phyloP scores from a whole-genome alignment of 2,113 vertebrate genomes.

The Hippopotamus amphibius region DNA sequence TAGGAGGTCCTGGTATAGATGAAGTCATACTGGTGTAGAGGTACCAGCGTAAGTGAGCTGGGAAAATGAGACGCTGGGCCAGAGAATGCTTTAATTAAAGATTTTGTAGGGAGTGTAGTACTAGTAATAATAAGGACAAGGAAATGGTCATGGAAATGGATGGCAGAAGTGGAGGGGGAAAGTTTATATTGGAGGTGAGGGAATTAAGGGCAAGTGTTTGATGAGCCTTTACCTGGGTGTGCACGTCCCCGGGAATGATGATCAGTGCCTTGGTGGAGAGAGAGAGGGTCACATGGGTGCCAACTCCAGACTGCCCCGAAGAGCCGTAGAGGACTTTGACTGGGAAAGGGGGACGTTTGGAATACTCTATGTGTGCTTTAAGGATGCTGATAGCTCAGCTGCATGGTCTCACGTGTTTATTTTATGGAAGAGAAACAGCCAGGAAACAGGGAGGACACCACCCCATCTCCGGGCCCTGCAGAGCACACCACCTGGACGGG shows the following conservation, averaged over 20 bases:
- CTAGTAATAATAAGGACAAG: not conserved
- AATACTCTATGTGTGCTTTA: too few species aligned
- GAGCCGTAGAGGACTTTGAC: accelerated
- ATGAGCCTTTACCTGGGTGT: not conserved
- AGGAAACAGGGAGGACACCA: not conserved
- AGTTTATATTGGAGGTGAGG: not conserved
- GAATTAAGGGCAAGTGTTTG: not conserved
- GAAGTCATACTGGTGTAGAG: accelerated
- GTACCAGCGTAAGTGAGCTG: not conserved
- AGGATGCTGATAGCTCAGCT: too few species aligned
- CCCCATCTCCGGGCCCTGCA: accelerated
- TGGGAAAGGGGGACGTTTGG: accelerated
- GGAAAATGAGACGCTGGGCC: not conserved
- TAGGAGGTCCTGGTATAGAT: not conserved
- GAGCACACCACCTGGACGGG: accelerated
- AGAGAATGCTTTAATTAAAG: not conserved
- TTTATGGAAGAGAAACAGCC: not conserved
- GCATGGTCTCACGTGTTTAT: not conserved
- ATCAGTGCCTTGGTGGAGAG: not conserved
- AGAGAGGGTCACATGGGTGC: accelerated
- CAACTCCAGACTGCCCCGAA: not conserved
- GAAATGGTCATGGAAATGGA: not conserved
- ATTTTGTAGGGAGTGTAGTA: not conserved
- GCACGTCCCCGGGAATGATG: not conserved
- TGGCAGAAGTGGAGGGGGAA: too few species aligned